Base-by-base conservation (phyloP, 2,888 invertebrate genomes). In the Tetropium fuscum region DNA sequence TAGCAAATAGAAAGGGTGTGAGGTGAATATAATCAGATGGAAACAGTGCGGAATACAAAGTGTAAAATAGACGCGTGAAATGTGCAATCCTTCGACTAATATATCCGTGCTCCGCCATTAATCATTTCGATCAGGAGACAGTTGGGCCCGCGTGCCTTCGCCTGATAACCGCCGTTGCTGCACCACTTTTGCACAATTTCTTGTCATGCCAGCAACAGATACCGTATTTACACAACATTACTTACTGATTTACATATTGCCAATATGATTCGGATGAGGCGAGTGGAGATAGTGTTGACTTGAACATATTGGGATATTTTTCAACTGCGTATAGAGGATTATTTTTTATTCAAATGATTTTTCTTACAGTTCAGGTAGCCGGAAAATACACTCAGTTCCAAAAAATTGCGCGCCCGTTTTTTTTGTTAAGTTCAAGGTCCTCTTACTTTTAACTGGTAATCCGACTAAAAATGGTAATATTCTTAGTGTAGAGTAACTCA, bases 61-160 rank as follows among this genome's bases (percentile, higher is more conserved):
- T 71, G 72, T 70, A 67, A 68, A 71, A 68, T 63, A 67, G 68
- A 64, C 63, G 66, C 68, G 68, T 69, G 71, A 74, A 74, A 74
- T 71, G 70, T 71, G 70, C 70, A 72, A 74, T 74, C 72, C 72
- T 70, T 69, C 69, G 72, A 68, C 73, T 73, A 76, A 76, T 74
- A 76, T 72, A 72, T 74, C 71, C 76, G 75, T 76, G 77, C 77
- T 67, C 62, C 54, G 73, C 71, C 78, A 78, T 78, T 77, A 78
- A 78, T 78, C 78, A 78, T 78, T 67, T 69, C 74, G 73, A 77
- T 76, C 77, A 72, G 64, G 68, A 73, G 76, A 76, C 74, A 75
- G 73, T 72, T 71, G 71, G 74, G 68, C n/a, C 69, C 73, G 77
- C 72, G 73, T 78, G 78, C 74, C 70, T 64, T 67, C 60, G 71